Base-by-base conservation (phyloP, 2,888 invertebrate species). In the Pegoplata infirma region DNA sequence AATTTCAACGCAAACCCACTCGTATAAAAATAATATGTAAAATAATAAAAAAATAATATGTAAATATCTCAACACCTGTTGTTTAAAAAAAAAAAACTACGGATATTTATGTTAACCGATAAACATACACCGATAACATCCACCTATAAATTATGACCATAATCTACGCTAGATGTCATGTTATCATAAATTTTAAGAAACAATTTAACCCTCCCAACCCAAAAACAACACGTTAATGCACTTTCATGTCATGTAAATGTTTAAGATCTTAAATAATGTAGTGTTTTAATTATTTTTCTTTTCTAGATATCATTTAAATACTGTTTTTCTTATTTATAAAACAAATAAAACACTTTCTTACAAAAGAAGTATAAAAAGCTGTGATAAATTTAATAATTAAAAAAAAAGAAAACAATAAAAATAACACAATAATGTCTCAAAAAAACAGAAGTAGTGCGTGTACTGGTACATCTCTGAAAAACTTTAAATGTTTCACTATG, bases 121-220 rank as follows among this genome's bases (percentile, higher is more conserved):
- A 79, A 79, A 67, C 66, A 61, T 28, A 36, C 25, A 25, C 16
- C n/a, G 23, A 28, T 59, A 67, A 55, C 25, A 40, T 1, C 21
- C 19, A 21, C 14, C 36, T 16, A 64, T 51, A 56, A 49, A 12
- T 25, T 47, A 36, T 6, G 40, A 61, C 49, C 49, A 66, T 56
- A 76, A 72, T 68, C 68, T 53, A n/a, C 8, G 59, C 28, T 55
- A 66, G n/a, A 64, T 71, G 75, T 61, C 79, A 79, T 68, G 67
- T 71, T 68, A 55, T 75, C 63, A 68, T 68, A 79, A 72, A 79
- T 79, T 67, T 67, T 56, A 66, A 55, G 46, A n/a, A 58, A 59
- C n/a, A 55, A 71, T 61, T 66, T 47, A 74, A 61, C 25, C 23
- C 32, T 32, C 36, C 47, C 49, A n/a, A n/a, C n/a, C 19, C 28